These are phyloP conservation scores for Erythrolamprus reginae DNA, from an alignment of 2,113 vertebrate genomes.

Conservation along the genomic window DNA sequence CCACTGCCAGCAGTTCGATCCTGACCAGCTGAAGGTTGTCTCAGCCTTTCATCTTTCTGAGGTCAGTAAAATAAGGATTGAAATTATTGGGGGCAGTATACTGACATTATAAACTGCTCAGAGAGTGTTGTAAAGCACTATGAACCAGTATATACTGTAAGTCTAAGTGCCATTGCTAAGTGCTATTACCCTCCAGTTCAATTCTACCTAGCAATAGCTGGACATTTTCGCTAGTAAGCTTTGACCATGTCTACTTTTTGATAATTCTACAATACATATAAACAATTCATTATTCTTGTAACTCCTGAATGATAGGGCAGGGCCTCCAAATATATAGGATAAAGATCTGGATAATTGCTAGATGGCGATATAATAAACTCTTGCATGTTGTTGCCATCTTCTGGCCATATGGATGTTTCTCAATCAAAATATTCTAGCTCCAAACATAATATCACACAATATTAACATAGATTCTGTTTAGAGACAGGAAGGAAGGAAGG, in stretches of 20 bases:
- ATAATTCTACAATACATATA: background rate
- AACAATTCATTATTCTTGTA: background rate
- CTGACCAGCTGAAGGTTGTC: background rate
- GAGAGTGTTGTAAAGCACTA: background rate
- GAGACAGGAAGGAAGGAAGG: background rate
- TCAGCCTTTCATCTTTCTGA: background rate
- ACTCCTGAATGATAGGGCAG: background rate
- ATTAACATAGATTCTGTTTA: background rate
- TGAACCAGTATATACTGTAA: background rate
- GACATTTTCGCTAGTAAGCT: background rate
- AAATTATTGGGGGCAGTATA: background rate
- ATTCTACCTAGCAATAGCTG: background rate
- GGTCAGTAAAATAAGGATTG: background rate
- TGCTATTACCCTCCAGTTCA: background rate
- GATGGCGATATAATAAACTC: background rate
- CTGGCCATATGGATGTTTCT: background rate
- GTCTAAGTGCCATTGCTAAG: background rate
- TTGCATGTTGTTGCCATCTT: background rate
- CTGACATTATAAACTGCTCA: background rate
- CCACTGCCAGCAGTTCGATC: background rate
- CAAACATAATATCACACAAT: background rate
- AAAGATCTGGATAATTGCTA: background rate
- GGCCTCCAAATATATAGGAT: background rate
- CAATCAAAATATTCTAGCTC: background rate
- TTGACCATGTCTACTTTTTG: background rate